A percentile compares a stretch with the other conserved stretches of the same genome.
Conservation (phyloP, 2,888 invertebrate genomes). For the Philopedon plagiatum region DNA sequence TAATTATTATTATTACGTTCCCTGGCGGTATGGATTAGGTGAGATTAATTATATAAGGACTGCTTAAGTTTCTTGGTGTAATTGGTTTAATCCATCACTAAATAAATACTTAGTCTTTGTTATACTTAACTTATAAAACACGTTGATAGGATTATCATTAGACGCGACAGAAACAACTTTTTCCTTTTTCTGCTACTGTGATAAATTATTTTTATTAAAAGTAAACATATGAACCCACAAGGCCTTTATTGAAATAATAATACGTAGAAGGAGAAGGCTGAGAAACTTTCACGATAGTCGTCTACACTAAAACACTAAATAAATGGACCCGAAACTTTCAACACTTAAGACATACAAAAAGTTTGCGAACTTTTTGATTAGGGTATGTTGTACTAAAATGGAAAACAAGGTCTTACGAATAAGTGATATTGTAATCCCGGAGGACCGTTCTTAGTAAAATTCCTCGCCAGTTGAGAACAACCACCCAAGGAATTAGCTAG, state of each 20-base stretch:
- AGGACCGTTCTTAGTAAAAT: constrained; percentile 20
- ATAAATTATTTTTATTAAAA: too few species aligned
- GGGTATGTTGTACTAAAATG: constrained; percentile 8
- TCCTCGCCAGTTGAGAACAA: constrained; percentile 12
- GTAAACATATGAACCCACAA: too few species aligned
- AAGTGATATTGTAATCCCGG: constrained; percentile 23
- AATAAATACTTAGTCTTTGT: too few species aligned
- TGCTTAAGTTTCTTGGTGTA: not conserved
- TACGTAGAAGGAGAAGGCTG: too few species aligned
- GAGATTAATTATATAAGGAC: not conserved
- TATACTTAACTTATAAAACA: too few species aligned
- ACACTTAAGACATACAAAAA: not conserved
- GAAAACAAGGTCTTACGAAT: constrained; percentile 14
- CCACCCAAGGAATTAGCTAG: constrained; percentile 26
- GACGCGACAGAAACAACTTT: too few species aligned
- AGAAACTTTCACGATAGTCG: too few species aligned
- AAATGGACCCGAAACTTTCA: not conserved
- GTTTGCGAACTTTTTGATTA: constrained; percentile 13
- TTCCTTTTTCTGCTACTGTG: too few species aligned
- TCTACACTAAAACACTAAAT: not conserved
- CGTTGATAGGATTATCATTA: too few species aligned
- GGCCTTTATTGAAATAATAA: too few species aligned
- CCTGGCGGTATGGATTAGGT: not conserved
- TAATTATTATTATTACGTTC: not conserved
- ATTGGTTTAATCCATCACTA: not conserved